A percentile compares a stretch with the other conserved stretches of the same genome.
phyloP scores from a whole-genome alignment of 2,797 vertebrate genomes.

The Channa striata region DNA sequence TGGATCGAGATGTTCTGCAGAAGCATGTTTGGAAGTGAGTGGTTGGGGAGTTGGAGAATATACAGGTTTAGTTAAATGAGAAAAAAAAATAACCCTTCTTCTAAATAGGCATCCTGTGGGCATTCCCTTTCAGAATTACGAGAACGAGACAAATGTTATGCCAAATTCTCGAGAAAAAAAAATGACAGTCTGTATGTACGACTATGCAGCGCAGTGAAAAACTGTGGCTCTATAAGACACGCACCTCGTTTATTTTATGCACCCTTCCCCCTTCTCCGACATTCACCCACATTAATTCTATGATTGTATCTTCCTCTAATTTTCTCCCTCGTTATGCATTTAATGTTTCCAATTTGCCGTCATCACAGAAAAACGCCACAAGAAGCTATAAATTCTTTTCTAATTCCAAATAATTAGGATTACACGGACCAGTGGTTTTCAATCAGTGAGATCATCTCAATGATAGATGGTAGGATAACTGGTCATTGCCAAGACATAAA shows the following conservation, averaged over 20 bases:
- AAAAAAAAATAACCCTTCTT: constrained; percentile 55
- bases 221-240: constrained; percentile 40
- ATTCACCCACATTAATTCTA: constrained; percentile 80
- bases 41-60: constrained; percentile 70
- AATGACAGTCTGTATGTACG: constrained; percentile 32
- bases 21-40: constrained; percentile 71
- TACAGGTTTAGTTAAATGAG: constrained; percentile 69
- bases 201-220: constrained; percentile 35
- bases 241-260: constrained; percentile 64
- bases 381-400: constrained; percentile 93
- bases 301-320: constrained; percentile 82
- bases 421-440: constrained; percentile 98
- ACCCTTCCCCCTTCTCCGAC: constrained; percentile 71
- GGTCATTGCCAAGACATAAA: constrained; percentile 94
- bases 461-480: constrained; percentile 97
- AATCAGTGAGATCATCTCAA: constrained; percentile 97
- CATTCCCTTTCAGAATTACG: constrained; percentile 64
- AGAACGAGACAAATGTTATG: constrained; percentile 69
- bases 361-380: constrained; percentile 81
- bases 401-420: constrained; percentile 99
- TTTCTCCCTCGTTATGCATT: constrained; percentile 84
- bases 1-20: constrained; percentile 76
- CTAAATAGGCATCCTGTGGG: constrained; percentile 77
- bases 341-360: constrained; percentile 85
- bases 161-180: constrained; percentile 54